Base-by-base conservation (phyloP, 2,797 vertebrate species). In the Aphelocoma californica region DNA sequence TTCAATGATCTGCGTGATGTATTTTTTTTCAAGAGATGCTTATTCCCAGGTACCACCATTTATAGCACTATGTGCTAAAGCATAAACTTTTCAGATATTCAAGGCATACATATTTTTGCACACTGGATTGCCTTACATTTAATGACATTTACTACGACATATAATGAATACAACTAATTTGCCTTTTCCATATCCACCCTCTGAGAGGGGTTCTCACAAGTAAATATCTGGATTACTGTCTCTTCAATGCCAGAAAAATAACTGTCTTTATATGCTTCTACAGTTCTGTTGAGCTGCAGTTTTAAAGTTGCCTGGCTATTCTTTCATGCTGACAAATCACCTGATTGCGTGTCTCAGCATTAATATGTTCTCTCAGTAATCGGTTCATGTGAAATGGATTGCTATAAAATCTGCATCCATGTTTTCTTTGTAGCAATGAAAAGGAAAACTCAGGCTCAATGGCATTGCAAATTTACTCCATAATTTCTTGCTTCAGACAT, bases 1-100 rank as follows among this genome's bases (percentile, higher is more conserved):
- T 73, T 36, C 8, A 54, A 7, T 66, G 57, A 40, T 12, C 14
- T 1, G 1, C 6, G 4, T 62, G 25, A 31, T 1, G 1, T 15
- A 31, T 66, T 81, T 66, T 64, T 92, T 81, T 56, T 40, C 36
- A 66, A 53, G 47, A 51, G 9, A 19, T 47, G 2, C 5, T 66
- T 6, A 25, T 54, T 83, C 25, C 36, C 38, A 57, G 31, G 29
- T 56, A 80, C 4, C 6, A 47, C 8, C 72, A 34, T 60, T 75
- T 69, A 62, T 21, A 78, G 24, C 8, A 42, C 15, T 34, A 18
- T 53, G 18, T 64, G 13, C 12, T 69, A 65, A 17, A 75, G 9
- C 28, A 50, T 29, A 36, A 82, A 60, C 18, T 75, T 90, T 74
- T 84, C 42, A 78, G 24, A 18, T 58, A 74, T 74, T 77, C 14